Percentiles rank a stretch among this genome's conserved stretches.
Conservation (phyloP, 2,888 invertebrate species). For the Caenorhabditis sulstoni region DNA sequence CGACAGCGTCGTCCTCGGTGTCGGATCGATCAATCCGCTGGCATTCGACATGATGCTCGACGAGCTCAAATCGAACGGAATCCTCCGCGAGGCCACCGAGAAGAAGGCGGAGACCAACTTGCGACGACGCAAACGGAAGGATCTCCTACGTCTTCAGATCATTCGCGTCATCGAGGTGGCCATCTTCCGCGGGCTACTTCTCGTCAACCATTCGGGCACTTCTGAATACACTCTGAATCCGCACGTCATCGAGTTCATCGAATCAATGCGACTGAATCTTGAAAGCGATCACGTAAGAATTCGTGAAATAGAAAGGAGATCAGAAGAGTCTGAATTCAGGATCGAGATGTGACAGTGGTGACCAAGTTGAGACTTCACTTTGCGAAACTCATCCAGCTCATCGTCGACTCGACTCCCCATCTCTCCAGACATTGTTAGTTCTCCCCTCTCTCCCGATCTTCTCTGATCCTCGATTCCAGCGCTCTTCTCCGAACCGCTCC, state of each 20-base stretch:
- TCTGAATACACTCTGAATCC: constrained; percentile 85
- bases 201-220: constrained; percentile 87
- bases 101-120: constrained; percentile 89
- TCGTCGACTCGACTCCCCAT: constrained; percentile 85
- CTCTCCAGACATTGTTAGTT: constrained; percentile 35
- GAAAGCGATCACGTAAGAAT: constrained; percentile 83
- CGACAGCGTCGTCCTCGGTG: constrained; percentile 91
- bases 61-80: constrained; percentile 87
- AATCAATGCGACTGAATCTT: constrained; percentile 92
- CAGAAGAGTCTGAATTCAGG: too few species aligned
- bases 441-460: neutral
- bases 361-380: constrained; percentile 94
- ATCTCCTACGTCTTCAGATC: constrained; percentile 92
- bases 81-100: constrained; percentile 89
- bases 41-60: constrained; percentile 98
- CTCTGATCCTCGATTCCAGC: constrained; percentile 81
- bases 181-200: constrained; percentile 74
- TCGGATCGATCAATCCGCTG: constrained; percentile 95
- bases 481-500: constrained; percentile 90
- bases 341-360: constrained; percentile 90
- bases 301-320: too few species aligned
- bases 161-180: constrained; percentile 89
- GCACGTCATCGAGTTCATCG: constrained; percentile 93
- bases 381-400: constrained; percentile 93
- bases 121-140: constrained; percentile 90